Conservation (phyloP, 2,113 vertebrate species). For the Chascanopsetta lugubris region DNA sequence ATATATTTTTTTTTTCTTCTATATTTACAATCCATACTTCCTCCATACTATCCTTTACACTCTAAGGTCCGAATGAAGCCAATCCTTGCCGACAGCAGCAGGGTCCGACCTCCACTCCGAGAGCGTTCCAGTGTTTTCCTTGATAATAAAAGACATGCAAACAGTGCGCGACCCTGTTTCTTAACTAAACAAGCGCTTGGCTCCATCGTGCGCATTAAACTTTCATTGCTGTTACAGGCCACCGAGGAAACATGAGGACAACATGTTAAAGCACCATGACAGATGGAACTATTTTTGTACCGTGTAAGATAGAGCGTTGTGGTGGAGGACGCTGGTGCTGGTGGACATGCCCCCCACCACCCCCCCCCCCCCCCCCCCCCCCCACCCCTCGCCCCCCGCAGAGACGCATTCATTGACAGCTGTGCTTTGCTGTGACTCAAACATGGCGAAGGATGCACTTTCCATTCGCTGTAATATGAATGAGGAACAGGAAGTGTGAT, state of each 20-base stretch:
- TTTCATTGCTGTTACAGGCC: conserved; percentile 3
- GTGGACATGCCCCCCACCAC: conserved; percentile 4
- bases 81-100: no score
- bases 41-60: no score
- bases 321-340: not conserved
- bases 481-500: conserved; percentile 46
- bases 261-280: conserved; percentile 4
- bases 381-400: not conserved
- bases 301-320: not conserved
- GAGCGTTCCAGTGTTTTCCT: no score
- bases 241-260: not conserved
- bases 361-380: not conserved
- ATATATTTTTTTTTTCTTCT: no score
- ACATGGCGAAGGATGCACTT: conserved; percentile 17
- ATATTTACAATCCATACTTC: no score
- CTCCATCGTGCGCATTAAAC: conserved; percentile 4
- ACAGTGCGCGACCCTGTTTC: not conserved
- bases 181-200: conserved; percentile 7
- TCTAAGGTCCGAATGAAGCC: no score
- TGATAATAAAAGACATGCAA: not conserved
- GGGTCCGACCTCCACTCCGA: no score
- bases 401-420: conserved; percentile 17
- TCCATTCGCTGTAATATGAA: conserved; percentile 52
- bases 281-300: conserved; percentile 31
- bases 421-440: no score